Conservation (phyloP, 2,888 invertebrate genomes). For the Philonicus albiceps region DNA sequence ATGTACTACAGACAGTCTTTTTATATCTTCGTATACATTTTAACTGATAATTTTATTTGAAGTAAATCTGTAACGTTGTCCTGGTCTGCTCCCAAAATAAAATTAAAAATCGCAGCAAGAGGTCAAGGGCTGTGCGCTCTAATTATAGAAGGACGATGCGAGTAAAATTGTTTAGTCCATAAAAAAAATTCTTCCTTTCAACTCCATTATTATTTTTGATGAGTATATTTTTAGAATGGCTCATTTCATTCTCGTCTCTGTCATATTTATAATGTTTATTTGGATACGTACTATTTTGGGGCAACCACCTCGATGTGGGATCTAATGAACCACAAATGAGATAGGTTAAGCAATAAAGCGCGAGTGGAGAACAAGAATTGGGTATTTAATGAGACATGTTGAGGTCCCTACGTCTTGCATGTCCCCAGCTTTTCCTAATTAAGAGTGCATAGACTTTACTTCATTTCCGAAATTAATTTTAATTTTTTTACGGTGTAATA, state of each 20-base stretch:
- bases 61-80: not conserved
- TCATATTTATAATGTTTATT: not conserved
- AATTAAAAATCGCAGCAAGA: slow-evolving; percentile 19
- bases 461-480: not conserved
- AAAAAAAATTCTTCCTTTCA: not conserved
- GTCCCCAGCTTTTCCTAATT: not conserved
- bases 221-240: not conserved
- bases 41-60: not conserved
- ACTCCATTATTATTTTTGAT: not conserved
- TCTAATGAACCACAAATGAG: not conserved
- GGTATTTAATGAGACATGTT: not conserved
- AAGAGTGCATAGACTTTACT: not conserved
- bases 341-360: not conserved
- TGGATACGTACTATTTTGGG: not conserved
- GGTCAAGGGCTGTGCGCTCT: slow-evolving; percentile 4
- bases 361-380: not conserved
- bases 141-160: not conserved
- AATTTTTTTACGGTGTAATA: not conserved
- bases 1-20: not conserved
- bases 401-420: not conserved
- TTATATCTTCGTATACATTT: not conserved
- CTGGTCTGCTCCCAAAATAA: not conserved
- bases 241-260: not conserved
- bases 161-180: not conserved
- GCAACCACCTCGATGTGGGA: not conserved